Conservation (phyloP, 2,888 invertebrate species). For the Oscheius sp. region DNA sequence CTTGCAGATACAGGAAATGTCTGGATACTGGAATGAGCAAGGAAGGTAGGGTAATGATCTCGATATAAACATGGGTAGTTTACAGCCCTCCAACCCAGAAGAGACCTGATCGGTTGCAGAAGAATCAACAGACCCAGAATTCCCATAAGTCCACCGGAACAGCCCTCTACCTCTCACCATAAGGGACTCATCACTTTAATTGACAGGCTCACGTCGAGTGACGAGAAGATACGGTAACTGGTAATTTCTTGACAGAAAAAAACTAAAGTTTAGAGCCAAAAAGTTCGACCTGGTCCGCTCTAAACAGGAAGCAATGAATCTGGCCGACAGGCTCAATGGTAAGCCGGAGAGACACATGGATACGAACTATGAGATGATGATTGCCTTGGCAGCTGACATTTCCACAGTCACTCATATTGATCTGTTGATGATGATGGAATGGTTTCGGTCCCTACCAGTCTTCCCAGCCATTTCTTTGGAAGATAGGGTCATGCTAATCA, state of each 20-base stretch:
- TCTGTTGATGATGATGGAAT: slow-evolving; percentile 91
- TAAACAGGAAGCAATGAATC: slow-evolving; percentile 63
- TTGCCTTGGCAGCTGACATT: slow-evolving; percentile 62
- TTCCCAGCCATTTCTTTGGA: slow-evolving; percentile 89
- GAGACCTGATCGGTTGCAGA: slow-evolving; percentile 71
- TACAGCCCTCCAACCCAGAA: slow-evolving; percentile 70
- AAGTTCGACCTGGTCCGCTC: slow-evolving; percentile 66
- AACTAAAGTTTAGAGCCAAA: slow-evolving; percentile 41
- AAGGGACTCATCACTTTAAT: slow-evolving; percentile 46
- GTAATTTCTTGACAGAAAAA: too few relatives aligned
- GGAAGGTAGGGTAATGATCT: slow-evolving; percentile 60
- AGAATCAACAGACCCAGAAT: slow-evolving; percentile 43
- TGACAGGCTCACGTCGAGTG: slow-evolving; percentile 51
- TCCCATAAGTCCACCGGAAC: slow-evolving; percentile 33
- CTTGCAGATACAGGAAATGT: slow-evolving; percentile 71
- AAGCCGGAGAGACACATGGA: slow-evolving; percentile 31
- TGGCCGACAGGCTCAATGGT: slow-evolving; percentile 34
- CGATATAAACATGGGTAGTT: neutral
- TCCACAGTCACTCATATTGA: slow-evolving; percentile 75
- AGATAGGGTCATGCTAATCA: slow-evolving; percentile 82
- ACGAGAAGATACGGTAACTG: slow-evolving; percentile 48
- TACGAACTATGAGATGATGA: slow-evolving; percentile 52
- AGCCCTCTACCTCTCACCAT: slow-evolving; percentile 35
- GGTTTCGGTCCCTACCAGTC: slow-evolving; percentile 96
- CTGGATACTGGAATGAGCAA: slow-evolving; percentile 72